Percentiles rank a stretch among this genome's conserved stretches.
These are phyloP conservation scores for Leptopilina clavipes DNA, from an alignment of 1,140 invertebrate genomes.

Conservation along the genomic window DNA sequence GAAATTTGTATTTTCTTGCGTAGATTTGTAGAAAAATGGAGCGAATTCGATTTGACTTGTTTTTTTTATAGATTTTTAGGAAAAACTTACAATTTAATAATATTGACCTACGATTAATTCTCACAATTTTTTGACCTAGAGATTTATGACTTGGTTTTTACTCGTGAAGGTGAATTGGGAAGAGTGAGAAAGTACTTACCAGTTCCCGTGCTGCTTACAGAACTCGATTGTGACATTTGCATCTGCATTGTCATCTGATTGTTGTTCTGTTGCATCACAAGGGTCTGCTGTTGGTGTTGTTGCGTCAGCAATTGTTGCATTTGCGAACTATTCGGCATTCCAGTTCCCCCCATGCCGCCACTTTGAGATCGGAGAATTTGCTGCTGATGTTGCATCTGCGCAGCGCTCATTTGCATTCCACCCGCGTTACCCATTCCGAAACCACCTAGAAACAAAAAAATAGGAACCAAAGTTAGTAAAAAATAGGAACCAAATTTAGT, in stretches of 20 bases:
- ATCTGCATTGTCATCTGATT: conserved; percentile 75
- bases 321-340: conserved; percentile 67
- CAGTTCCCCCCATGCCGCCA: conserved; percentile 64
- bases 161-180: too few species aligned
- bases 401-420: conserved; percentile 76
- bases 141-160: too few species aligned
- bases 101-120: too few species aligned
- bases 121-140: too few species aligned
- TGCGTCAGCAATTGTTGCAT: conserved; percentile 77
- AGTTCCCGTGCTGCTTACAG: conserved; percentile 68
- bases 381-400: conserved; percentile 76
- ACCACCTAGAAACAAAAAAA: conserved; percentile 61
- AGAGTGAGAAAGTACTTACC: conserved; percentile 57
- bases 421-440: conserved; percentile 71
- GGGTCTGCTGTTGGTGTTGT: conserved; percentile 79
- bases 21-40: too few species aligned
- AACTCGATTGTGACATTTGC: conserved; percentile 74
- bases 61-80: too few species aligned
- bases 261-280: conserved; percentile 77
- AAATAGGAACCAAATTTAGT: too few species aligned
- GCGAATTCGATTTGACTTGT: too few species aligned
- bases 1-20: too few species aligned
- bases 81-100: too few species aligned
- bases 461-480: too few species aligned
- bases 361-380: conserved; percentile 69